A percentile compares a stretch with the other conserved stretches of the same genome.
phyloP scores from a whole-genome alignment of 1,140 invertebrate genomes.

The Brachionus asplanchnoidis region DNA sequence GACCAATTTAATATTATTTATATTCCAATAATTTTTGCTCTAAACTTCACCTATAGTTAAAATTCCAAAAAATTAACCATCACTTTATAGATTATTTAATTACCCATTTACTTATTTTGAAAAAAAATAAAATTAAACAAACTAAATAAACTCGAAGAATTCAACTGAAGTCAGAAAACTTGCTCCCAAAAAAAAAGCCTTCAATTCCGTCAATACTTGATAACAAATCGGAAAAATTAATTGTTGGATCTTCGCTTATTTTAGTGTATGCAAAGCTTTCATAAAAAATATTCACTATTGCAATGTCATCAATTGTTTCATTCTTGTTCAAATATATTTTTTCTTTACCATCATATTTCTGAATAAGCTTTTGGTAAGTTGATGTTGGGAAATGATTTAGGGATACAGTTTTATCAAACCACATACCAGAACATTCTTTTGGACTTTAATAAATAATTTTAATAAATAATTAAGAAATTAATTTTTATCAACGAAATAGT shows the following conservation, averaged over 20 bases:
- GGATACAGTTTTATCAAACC: background rate
- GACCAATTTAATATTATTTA: no score
- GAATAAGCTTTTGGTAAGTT: background rate
- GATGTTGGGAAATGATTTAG: background rate
- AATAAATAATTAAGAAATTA: no score
- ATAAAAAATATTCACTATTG: background rate
- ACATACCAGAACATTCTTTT: background rate
- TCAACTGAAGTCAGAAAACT: background rate
- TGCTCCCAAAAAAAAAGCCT: constrained; percentile 1
- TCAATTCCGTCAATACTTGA: background rate
- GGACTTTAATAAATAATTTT: no score
- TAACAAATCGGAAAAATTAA: background rate
- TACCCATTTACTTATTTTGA: background rate
- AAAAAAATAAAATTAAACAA: background rate
- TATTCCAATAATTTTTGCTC: no score
- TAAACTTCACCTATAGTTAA: no score
- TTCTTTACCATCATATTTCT: background rate
- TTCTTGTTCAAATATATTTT: background rate
- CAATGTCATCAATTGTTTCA: background rate
- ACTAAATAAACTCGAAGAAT: background rate
- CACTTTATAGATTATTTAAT: no score
- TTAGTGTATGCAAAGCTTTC: background rate
- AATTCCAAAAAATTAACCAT: no score
- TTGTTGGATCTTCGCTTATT: background rate
- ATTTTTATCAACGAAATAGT: no score